Base-by-base conservation (phyloP, 2,888 invertebrate species). In the Leptopilina syphax region DNA sequence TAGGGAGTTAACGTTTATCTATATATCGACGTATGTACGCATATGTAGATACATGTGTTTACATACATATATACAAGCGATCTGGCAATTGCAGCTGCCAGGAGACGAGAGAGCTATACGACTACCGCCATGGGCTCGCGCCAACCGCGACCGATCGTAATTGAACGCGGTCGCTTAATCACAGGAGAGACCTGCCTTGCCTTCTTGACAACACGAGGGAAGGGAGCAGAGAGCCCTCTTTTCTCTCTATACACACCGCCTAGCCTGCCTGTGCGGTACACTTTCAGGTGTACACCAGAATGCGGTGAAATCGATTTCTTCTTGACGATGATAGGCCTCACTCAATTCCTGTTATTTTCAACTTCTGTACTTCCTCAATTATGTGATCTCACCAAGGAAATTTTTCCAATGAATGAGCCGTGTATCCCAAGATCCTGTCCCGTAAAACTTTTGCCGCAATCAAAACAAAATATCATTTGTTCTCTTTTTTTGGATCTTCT, bases 101-200 rank as follows among this genome's bases (percentile, higher is more conserved):
- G 44, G 81, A 80, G 81, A 70, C 76, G 78, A 77, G 81, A 79
- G 76, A 81, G 79, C 57, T 79, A 7, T 44, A 79, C 81, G 76
- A 77, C 80, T 78, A 44, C 70, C 54, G 77, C 68, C 57, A 68
- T 76, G 78, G 65, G 76, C 79, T 81, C 81, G 47, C 70, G 27
- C 76, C 60, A 65, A 65, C 65, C 79, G 73, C 73, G 78, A 79
- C 83, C 83, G 80, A 81, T 81, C 78, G 79, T 70, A 80, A 81
- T 81, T 78, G 80, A 83, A 81, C 81, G 80, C 80, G 81, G 83
- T 70, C 81, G 81, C 83, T 83, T 83, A 83, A 83, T 82, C 80
- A 80, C 82, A 82, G 77, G 66, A 80, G 73, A 60, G 57, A 57
- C 34, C 70, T 2, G 34, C 27, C 54, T 34, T 34, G 73, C 73